Evolutionary conservation across 2,113 vertebrate genomes (phyloP).

Genomic region (Poecile atricapillus): DNA sequence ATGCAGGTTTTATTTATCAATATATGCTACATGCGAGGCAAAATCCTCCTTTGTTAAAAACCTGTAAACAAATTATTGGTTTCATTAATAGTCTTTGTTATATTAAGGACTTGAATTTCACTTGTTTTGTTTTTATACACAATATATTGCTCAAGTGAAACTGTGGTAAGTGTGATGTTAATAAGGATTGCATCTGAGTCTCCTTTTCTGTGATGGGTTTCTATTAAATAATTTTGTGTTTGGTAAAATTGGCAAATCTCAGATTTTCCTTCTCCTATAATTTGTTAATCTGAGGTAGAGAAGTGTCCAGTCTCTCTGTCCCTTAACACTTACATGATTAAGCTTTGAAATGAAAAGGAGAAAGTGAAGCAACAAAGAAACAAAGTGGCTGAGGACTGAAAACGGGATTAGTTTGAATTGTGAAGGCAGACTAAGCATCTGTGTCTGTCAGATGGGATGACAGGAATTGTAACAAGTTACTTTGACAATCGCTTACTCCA

Average conservation of each 20-base stretch:
- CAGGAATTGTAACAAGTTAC: conserved; percentile 82
- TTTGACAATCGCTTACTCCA: conserved; percentile 76
- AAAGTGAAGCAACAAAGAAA: conserved; percentile 70
- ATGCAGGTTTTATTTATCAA: not conserved
- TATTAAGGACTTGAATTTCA: not conserved
- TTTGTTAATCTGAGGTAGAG: conserved; percentile 63
- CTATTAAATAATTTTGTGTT: not conserved
- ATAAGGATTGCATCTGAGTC: not conserved
- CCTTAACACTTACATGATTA: conserved; percentile 64
- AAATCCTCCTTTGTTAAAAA: not conserved
- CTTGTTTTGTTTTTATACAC: not conserved
- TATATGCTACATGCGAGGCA: not conserved
- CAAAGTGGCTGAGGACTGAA: conserved; percentile 73
- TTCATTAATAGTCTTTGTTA: not conserved
- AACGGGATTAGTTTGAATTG: conserved; percentile 79
- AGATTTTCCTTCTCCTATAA: not conserved
- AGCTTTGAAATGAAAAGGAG: conserved; percentile 71
- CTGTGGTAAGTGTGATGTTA: not conserved
- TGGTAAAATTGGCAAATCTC: not conserved
- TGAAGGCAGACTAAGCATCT: conserved; percentile 75
- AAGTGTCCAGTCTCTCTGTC: conserved; percentile 50
- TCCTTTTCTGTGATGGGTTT: not conserved
- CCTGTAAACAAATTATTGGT: not conserved
- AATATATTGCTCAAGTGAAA: not conserved
- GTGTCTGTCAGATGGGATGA: conserved; percentile 77